Evolutionary conservation across 1,140 invertebrate species (phyloP).

Genomic region (Heliconius melpomene): DNA sequence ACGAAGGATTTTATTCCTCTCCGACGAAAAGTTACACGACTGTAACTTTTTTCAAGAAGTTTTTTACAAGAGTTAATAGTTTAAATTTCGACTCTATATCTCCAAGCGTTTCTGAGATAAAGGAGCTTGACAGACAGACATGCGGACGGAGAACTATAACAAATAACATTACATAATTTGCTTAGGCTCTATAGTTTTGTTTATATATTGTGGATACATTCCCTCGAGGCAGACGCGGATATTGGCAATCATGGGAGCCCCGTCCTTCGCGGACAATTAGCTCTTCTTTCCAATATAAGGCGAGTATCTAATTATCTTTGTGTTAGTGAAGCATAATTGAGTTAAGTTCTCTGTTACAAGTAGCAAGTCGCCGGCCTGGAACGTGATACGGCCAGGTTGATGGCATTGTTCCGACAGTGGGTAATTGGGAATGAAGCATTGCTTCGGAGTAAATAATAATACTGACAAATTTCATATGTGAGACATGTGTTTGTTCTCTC

Average conservation of each 20-base stretch:
- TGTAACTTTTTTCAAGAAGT: too few species aligned
- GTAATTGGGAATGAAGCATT: neutral
- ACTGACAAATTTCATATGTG: neutral
- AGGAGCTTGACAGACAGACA: too few species aligned
- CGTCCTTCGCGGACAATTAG: conserved; percentile 19
- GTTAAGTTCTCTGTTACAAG: conserved; percentile 8
- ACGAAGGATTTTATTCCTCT: neutral
- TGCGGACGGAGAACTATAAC: too few species aligned
- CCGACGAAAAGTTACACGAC: too few species aligned
- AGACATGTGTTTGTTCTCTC: neutral
- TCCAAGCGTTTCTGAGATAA: too few species aligned
- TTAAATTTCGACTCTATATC: too few species aligned
- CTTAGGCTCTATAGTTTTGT: neutral
- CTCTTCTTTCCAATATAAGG: conserved; percentile 15
- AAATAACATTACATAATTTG: neutral
- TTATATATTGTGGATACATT: neutral
- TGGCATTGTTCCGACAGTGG: neutral
- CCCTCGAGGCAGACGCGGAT: neutral
- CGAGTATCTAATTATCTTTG: conserved; percentile 17
- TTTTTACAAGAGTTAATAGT: too few species aligned
- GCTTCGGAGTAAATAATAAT: neutral
- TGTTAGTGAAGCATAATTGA: conserved; percentile 19
- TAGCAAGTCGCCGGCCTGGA: neutral
- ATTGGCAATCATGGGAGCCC: conserved; percentile 19
- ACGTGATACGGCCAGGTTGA: neutral